Evolutionary conservation across 2,113 vertebrate genomes (phyloP).

Genomic region (Felis catus): F.catus_Fca126_mat1.0 CM031412.1:27799001-27799500

Average conservation of each 20-base stretch:
- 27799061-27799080: no score
- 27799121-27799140: no score
- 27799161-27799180: no score
- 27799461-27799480: neutral
- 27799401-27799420: neutral
- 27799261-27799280: neutral
- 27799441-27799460: neutral
- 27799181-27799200: no score
- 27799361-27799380: neutral
- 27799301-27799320: neutral
- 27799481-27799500: neutral
- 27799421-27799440: neutral
- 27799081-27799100: no score
- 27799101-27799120: no score
- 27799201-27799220: neutral
- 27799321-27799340: neutral
- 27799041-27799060: no score
- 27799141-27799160: no score
- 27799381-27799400: neutral
- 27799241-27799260: neutral
- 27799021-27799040: no score
- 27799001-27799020: no score
- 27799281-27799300: constrained; percentile 18
- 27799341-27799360: neutral
- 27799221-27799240: neutral